phyloP scores from a whole-genome alignment of 2,113 vertebrate species.

The Platysternon megacephalum region DNA sequence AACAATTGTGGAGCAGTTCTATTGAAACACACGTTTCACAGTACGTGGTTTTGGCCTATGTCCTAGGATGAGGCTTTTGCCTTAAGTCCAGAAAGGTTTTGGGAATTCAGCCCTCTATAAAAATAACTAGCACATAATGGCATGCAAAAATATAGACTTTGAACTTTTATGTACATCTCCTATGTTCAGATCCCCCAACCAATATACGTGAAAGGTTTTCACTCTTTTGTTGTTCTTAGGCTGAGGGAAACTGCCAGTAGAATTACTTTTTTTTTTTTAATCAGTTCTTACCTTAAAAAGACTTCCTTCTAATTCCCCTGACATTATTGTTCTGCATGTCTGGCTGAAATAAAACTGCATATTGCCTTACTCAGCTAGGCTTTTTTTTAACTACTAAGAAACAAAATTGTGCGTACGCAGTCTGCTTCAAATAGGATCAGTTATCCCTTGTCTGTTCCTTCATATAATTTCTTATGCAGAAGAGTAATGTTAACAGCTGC shows the following conservation, averaged over 20 bases:
- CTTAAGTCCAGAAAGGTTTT: neutral
- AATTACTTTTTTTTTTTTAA: neutral
- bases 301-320: neutral
- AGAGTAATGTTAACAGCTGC: slow-evolving; percentile 74
- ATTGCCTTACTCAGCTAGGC: slow-evolving; percentile 55
- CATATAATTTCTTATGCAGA: slow-evolving; percentile 65
- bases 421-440: slow-evolving; percentile 21
- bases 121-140: neutral
- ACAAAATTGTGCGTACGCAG: slow-evolving; percentile 42
- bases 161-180: neutral
- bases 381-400: neutral
- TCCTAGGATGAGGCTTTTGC: neutral
- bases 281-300: slow-evolving; percentile 14
- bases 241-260: neutral
- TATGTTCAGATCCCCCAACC: too few species aligned
- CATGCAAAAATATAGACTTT: neutral
- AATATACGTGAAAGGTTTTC: neutral
- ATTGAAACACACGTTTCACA: neutral
- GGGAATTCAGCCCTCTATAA: neutral
- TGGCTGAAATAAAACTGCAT: slow-evolving; percentile 49
- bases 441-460: slow-evolving; percentile 35
- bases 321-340: neutral
- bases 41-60: neutral
- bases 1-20: neutral
- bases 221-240: neutral